Evolutionary conservation across 2,797 vertebrate species (phyloP), one percentile per base, ranked within the genome.

Genomic region (Tauraco hartlaubi): DNA sequence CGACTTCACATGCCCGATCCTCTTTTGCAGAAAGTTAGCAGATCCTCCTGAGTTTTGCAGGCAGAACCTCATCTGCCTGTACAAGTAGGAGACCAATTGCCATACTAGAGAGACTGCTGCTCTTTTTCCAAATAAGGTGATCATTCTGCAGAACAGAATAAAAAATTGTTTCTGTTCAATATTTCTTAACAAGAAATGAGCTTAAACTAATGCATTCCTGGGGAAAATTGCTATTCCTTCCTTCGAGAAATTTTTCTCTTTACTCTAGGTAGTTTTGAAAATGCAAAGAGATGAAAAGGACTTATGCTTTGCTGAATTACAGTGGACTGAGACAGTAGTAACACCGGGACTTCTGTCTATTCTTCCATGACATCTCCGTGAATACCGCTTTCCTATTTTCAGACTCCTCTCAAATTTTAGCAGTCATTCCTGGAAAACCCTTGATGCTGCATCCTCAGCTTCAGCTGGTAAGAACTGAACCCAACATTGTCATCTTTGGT

Each of bases 1-100:
- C 58, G 48, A 4, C 68, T 62, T 72, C 0, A 1, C 8, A 1
- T 62, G 46, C 25, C 9, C 26, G 44, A 0, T n/a, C 48, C 12
- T 92, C 31, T 72, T 15, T 25, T 75, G 74, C 37, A 81, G 82
- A 54, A 96, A 55, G 29, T 77, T 35, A 58, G 4, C 15, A 76
- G 48, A 23, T 63, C 11, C 15, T 88, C 44, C 48, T 85, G 16
- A 22, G 15, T 74, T 86, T 90, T 91, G 51, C 66, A 90, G 62
- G 76, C 66, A 88, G 51, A 95, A 28, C 21, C 19, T 69, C 55
- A 52, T 85, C 59, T 85, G 39, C 56, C 52, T 63, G 8, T 63
- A n/a, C 33, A 71, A 46, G 8, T 44, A 52, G 49, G 26, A 41
- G 11, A 82, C 31, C 8, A 29, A 8, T 9, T 76, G 64, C 49